Evolutionary conservation across 1,140 invertebrate species (phyloP), one percentile per base, ranked within the genome.

Genomic region (Cherax destructor): DNA sequence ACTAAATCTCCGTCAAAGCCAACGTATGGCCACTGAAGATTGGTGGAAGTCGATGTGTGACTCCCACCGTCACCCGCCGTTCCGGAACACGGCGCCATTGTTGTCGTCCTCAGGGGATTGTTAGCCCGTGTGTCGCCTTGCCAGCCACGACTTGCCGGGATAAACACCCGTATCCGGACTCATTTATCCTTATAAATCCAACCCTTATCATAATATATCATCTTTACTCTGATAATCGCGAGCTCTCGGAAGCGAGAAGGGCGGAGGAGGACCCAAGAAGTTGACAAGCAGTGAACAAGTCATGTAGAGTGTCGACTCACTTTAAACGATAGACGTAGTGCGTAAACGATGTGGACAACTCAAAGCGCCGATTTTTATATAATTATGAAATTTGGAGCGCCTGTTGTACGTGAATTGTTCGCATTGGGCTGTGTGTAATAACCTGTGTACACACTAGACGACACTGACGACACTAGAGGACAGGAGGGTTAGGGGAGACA

Each of bases 51-150:
- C n/a, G 69, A 30, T 4, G 47, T 50, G 49, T 13, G 83, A 69
- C 83, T 65, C 83, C 83, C 81, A n/a, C 74, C 56, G 30, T 41
- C 30, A 41, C 30, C 74, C 56, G 41, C 47, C 86, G 86, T 88
- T 88, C 86, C 86, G 86, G 86, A 88, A 88, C 86, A 69, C 59
- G 50, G 47, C 47, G 77, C 78, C 86, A 50, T 88, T 88, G 86
- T 88, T 47, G 77, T 16, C 10, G 24, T 72, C 78, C 86, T 77
- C 76, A 24, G 21, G 86, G 86, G 65, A 72, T 72, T 69, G 83
- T 74, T 69, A 74, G 65, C n/a, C 83, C 59, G 65, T 85, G 83
- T 85, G 83, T 85, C 83, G 83, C 83, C 49, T 49, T 72, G 65
- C 69, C 49, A 65, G 49, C 83, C 83, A 72, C 69, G 65, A 41